Percentiles rank a stretch among this genome's conserved stretches.
These are phyloP conservation scores for Plecotus auritus DNA, from an alignment of 2,113 vertebrate species.

Conservation along the genomic window DNA sequence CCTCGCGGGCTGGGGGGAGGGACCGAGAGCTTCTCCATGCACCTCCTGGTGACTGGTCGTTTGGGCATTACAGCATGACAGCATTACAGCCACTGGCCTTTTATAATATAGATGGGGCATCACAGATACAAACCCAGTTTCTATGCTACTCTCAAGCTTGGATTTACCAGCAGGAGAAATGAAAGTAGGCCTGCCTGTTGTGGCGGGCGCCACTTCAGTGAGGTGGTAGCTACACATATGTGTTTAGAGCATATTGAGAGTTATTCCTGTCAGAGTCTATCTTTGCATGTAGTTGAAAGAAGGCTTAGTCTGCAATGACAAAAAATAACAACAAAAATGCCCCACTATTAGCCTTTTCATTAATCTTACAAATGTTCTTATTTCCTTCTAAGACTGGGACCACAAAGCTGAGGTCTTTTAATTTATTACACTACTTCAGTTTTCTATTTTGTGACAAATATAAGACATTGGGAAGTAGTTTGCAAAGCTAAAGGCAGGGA, in stretches of 20 bases:
- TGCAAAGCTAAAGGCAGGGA: slow-evolving; percentile 39
- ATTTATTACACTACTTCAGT: slow-evolving; percentile 51
- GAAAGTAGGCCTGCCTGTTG: fast-evolving
- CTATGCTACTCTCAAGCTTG: background rate
- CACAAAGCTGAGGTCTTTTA: slow-evolving; percentile 41
- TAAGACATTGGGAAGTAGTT: slow-evolving; percentile 52
- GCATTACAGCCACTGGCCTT: too few species aligned
- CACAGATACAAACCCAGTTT: background rate
- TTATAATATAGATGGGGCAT: too few species aligned
- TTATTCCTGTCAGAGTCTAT: slow-evolving; percentile 23
- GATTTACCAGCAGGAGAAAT: background rate
- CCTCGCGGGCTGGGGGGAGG: too few species aligned
- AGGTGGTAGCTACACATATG: fast-evolving
- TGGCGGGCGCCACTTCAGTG: too few species aligned
- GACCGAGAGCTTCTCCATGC: too few species aligned
- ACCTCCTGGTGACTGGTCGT: too few species aligned
- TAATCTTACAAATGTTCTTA: slow-evolving; percentile 27
- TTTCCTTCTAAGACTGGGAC: slow-evolving; percentile 55
- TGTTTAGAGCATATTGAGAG: background rate
- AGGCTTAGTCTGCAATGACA: slow-evolving; percentile 36
- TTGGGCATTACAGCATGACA: too few species aligned
- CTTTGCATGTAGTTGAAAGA: slow-evolving; percentile 53
- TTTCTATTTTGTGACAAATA: slow-evolving; percentile 59
- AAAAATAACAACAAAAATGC: slow-evolving; percentile 56
- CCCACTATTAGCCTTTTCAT: slow-evolving; percentile 35